These are phyloP conservation scores for Chloebia gouldiae DNA, from an alignment of 2,113 vertebrate species.

Conservation along the genomic window DNA sequence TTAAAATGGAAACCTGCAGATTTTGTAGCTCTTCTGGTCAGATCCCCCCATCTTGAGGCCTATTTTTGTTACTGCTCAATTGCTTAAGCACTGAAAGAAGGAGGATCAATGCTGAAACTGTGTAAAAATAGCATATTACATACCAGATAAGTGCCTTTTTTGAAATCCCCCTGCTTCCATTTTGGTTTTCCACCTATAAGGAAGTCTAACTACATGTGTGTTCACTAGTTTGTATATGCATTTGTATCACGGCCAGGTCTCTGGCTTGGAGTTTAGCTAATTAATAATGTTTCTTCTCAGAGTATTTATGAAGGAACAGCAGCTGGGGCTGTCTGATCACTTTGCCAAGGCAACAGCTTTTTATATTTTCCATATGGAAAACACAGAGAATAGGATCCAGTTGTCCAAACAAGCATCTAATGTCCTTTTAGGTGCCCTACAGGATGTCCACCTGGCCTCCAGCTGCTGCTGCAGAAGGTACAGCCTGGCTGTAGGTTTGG, in stretches of 20 bases:
- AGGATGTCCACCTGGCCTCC: neutral
- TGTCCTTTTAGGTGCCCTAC: neutral
- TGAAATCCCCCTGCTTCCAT: neutral
- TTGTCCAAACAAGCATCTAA: neutral
- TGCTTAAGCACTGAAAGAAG: neutral
- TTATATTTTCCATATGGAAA: neutral
- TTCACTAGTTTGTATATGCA: neutral
- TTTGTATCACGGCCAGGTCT: neutral
- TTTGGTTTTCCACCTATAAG: neutral
- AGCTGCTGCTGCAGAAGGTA: neutral
- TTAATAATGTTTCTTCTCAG: neutral
- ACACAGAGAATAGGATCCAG: neutral
- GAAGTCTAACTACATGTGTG: neutral
- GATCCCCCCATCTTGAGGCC: rapidly evolving
- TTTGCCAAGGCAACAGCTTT: neutral
- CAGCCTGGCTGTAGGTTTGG: neutral
- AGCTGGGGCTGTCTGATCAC: neutral
- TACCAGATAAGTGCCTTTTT: neutral
- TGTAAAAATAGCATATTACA: neutral
- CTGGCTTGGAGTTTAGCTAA: neutral
- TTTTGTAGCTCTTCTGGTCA: neutral
- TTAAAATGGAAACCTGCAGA: neutral
- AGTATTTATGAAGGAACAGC: neutral
- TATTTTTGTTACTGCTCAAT: neutral
- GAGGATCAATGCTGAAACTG: neutral